phyloP scores from a whole-genome alignment of 2,113 vertebrate species.

The Labeo catla region DNA sequence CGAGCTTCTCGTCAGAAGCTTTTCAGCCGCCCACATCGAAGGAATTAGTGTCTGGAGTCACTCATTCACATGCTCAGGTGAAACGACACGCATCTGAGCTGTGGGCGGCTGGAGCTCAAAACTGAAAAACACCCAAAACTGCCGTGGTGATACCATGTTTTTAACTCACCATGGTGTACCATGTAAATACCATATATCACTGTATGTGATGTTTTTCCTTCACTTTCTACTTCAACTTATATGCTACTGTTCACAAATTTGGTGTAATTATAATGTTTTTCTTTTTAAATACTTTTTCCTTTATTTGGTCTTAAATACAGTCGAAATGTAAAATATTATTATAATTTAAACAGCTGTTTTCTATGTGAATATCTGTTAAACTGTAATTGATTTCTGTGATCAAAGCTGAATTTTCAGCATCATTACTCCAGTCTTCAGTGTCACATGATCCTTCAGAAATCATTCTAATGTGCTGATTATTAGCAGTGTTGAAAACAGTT shows the following conservation, averaged over 20 bases:
- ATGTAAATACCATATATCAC: not conserved
- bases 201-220: not conserved
- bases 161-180: not conserved
- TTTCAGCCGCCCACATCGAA: slow-evolving; percentile 70
- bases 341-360: no score
- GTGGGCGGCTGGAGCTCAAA: slow-evolving; percentile 11
- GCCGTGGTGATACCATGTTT: not conserved
- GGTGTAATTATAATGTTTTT: no score
- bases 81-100: slow-evolving; percentile 28
- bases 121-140: not conserved
- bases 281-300: no score
- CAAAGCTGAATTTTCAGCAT: not conserved
- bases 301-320: no score
- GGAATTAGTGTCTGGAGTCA: slow-evolving; percentile 60
- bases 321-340: not conserved
- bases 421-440: not conserved
- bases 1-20: slow-evolving; percentile 64
- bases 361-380: no score
- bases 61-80: slow-evolving; percentile 67
- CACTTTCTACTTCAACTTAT: not conserved
- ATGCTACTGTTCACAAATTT: no score
- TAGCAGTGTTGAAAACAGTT: not conserved
- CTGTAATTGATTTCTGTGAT: not conserved
- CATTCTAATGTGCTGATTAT: not conserved
- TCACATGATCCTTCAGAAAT: not conserved